Percentiles rank a stretch among this genome's conserved stretches.
These are phyloP conservation scores for Eolophus roseicapilla DNA, from an alignment of 2,113 vertebrate genomes.

Conservation along the genomic window DNA sequence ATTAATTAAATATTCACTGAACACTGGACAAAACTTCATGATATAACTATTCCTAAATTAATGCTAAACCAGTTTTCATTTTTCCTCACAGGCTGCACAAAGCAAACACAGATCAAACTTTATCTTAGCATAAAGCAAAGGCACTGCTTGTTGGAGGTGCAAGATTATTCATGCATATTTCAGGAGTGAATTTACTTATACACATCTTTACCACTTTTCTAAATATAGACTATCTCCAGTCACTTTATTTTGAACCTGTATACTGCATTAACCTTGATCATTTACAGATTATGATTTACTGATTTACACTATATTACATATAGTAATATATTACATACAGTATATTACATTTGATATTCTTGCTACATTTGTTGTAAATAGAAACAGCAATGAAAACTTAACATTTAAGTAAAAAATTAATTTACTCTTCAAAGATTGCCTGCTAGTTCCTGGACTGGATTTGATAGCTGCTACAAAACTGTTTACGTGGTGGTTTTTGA, in stretches of 20 bases:
- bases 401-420: constrained; percentile 7
- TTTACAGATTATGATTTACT: background rate
- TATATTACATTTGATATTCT: background rate
- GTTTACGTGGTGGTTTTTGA: background rate
- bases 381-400: constrained; percentile 3
- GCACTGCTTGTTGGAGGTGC: background rate
- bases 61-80: background rate
- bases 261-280: background rate
- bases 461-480: constrained; percentile 4
- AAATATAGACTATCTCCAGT: background rate
- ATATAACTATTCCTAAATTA: background rate
- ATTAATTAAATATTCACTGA: background rate
- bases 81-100: background rate
- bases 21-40: background rate
- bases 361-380: background rate
- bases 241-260: background rate
- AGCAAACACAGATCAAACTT: background rate
- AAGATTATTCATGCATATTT: background rate
- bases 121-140: background rate
- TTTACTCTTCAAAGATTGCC: constrained; percentile 20
- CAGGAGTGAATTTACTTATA: background rate
- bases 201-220: background rate
- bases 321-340: background rate
- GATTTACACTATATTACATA: background rate
- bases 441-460: constrained; percentile 18